Conservation (phyloP, 2,888 invertebrate genomes). For the Venusia cambrica region DNA sequence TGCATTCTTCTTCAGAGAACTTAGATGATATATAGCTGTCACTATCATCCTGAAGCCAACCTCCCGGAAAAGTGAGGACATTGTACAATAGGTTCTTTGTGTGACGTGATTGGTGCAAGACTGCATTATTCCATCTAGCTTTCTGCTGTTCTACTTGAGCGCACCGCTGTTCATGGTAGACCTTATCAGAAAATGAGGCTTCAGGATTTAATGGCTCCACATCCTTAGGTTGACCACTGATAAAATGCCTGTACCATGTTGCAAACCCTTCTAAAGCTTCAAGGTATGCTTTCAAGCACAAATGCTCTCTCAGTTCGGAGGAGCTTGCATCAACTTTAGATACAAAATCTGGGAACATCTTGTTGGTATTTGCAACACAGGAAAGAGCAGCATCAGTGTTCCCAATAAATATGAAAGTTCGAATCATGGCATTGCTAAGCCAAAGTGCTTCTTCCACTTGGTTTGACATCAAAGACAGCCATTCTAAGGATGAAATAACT, state of each 20-base stretch:
- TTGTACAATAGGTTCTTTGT: conserved; percentile 91
- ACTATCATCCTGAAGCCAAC: conserved; percentile 91
- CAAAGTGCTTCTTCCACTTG: conserved; percentile 91
- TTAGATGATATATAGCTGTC: conserved; percentile 71
- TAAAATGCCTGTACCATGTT: conserved; percentile 92
- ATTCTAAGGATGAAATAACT: conserved; percentile 86
- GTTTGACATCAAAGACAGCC: conserved; percentile 89
- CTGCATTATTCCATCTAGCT: conserved; percentile 86
- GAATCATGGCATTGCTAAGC: conserved; percentile 94
- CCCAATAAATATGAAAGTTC: conserved; percentile 89
- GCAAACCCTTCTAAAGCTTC: conserved; percentile 93
- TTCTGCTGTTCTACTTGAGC: conserved; percentile 90
- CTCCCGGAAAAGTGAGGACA: conserved; percentile 93
- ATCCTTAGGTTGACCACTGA: conserved; percentile 88
- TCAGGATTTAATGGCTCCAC: conserved; percentile 81
- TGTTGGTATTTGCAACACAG: conserved; percentile 77
- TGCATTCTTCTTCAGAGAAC: conserved; percentile 66
- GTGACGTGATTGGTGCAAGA: conserved; percentile 86
- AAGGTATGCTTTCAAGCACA: conserved; percentile 93
- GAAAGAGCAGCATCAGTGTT: conserved; percentile 91
- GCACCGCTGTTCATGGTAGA: conserved; percentile 92
- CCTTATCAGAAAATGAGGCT: conserved; percentile 91
- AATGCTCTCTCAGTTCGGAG: conserved; percentile 87
- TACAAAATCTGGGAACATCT: conserved; percentile 62
- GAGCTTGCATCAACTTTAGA: conserved; percentile 62